Base-by-base conservation (phyloP, 92 coral and sea anemone genomes). In the Metridium senile region DNA sequence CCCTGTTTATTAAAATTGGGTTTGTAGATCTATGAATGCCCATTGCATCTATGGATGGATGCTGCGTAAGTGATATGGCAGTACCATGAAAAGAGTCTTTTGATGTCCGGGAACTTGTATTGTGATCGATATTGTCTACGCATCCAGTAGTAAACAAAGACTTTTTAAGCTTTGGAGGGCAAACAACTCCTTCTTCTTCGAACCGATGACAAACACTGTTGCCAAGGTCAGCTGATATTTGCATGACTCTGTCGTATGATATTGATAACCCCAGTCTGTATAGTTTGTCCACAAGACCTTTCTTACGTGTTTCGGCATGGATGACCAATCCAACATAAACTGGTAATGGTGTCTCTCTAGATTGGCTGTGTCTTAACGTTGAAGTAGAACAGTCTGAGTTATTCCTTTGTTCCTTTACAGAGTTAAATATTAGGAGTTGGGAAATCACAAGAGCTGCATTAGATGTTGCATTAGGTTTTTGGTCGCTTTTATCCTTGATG, bases 111-210 rank as follows among this genome's bases (percentile, higher is more conserved):
- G 90, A 76, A 66, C 75, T 87, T 71, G 91, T 83, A 61, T 82
- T 87, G 81, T 87, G 91, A 70, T 77, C 88, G 18, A 83, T 78
- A 61, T 78, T 83, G 82, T 87, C 88, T 45, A 86, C 87, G 33
- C 80, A 74, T 27, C 75, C 88, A 62, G 88, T 83, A 9, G 88
- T 82, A 68, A 87, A 83, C 73, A 83, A 72, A 31, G 81, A 71
- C 20, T 61, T 76, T 62, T 58, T 76, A n/a, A 74, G 62, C 75
- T 80, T 81, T 17, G 82, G 66, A 27, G 86, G 85, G 74, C 89
- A 85, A 62, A 86, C 90, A 43, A 81, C 83, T 25, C 70, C 83
- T 21, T 86, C 83, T 26, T 58, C 39, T 69, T 72, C 81, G 75
- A 69, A 86, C 56, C 49, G 90, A 20, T 66, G 69, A 71, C 77